Base-by-base conservation (phyloP, 1,140 invertebrate species). In the Tribolium castaneum region DNA sequence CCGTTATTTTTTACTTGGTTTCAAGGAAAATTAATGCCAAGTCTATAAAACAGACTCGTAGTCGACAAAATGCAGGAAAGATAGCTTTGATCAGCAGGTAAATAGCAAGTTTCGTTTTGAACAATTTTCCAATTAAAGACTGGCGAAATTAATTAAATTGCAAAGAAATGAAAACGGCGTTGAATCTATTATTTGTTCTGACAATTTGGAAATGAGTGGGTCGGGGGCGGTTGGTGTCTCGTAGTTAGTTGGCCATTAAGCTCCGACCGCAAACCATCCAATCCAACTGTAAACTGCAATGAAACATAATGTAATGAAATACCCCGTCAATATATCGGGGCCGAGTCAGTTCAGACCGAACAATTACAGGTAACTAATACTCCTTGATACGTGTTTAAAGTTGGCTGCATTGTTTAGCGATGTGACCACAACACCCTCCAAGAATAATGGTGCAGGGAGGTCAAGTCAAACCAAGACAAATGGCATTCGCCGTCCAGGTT, bases 381-480 rank as follows among this genome's bases (percentile, higher is more conserved):
- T 78, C 54, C 80, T 85, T 84, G 84, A 85, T 85, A 84, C 83
- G 83, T 83, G 84, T 85, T 85, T 83, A 86, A 86, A 85, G 84
- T 86, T 86, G 77, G 83, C 82, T 84, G 83, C 83, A 86, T 86
- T 86, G 85, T 86, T 86, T 86, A 81, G 80, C 82, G 80, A 84
- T 81, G 81, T 80, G 80, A 81, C 83, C 83, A 79, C 83, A 85
- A 81, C 80, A 75, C 70, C 72, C 71, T 62, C 80, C 81, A 83
- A 83, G 82, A 84, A 82, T 85, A 84, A 84, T 85, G 83, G 80
- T 79, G 80, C 62, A 52, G 49, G 66, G 76, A 79, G 82, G 78
- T 80, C 83, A 82, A 85, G 84, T 85, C 85, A 84, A 85, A 86
- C 85, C 85, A 85, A 85, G 85, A 86, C 85, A 85, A 86, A 86